Evolutionary conservation across 2,888 invertebrate species (phyloP).

Genomic region (Coecobrya sp.): DNA sequence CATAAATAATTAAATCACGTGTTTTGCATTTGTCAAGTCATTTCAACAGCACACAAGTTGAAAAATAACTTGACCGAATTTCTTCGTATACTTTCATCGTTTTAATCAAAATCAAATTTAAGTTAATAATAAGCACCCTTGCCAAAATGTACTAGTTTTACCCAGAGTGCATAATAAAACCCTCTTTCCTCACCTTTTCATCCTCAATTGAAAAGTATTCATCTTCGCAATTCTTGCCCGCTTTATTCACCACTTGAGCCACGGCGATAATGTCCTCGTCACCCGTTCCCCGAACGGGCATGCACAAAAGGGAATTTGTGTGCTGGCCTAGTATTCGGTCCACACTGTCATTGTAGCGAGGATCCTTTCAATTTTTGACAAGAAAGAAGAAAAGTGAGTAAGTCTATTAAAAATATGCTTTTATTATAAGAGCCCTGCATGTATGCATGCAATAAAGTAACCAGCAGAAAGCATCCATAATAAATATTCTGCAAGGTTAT

Average conservation of each 20-base stretch:
- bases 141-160: not conserved
- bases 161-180: no score
- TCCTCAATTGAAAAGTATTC: conserved; percentile 88
- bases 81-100: no score
- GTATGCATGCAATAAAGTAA: not conserved
- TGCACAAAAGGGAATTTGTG: conserved; percentile 88
- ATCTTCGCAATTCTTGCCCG: conserved; percentile 86
- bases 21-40: not conserved
- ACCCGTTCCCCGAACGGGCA: conserved; percentile 88
- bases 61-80: no score
- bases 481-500: not conserved
- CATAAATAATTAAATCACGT: not conserved
- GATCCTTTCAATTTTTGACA: conserved; percentile 87
- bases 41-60: not conserved
- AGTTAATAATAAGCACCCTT: no score
- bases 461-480: not conserved
- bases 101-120: no score
- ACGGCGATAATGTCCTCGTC: conserved; percentile 88
- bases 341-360: conserved; percentile 88
- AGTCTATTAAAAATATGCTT: not conserved
- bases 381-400: not conserved
- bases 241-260: conserved; percentile 88
- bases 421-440: not conserved
- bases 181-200: conserved; percentile 87
- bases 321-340: conserved; percentile 88